Evolutionary conservation across 2,113 vertebrate species (phyloP), one percentile per base, ranked within the genome.

Genomic region (Columba livia): DNA sequence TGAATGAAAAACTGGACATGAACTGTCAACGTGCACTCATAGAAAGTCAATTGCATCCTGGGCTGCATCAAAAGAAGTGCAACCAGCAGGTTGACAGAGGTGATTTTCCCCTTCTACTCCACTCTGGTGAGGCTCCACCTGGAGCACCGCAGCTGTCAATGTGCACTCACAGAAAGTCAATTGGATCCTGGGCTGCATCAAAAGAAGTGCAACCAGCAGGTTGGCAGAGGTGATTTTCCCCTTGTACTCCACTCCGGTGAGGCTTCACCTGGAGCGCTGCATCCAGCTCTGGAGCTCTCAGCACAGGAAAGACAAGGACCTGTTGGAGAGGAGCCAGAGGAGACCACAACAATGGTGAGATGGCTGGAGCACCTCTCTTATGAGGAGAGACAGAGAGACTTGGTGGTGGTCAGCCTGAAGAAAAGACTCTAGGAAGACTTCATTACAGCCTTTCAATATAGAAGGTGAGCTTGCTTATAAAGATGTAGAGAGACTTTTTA

Each of bases 231-330:
- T 7, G 53, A 32, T 72, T 79, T 29, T 79, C 2, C 29, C 21
- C 4, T 12, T 70, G 23, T 1, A 0, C 14, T 70, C 26, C 1
- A 0, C 14, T 79, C 23, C 64, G 3, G 8, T n/a, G 53, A 58
- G 6, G 62, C 7, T 12, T 17, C 18, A 32, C 25, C 38, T 74
- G 40, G 11, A 79, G 40, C 21, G 19, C 24, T 56, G 50, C 0
- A 0, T 58, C 23, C 44, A 54, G 36, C 54, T 34, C 32, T 66
- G 12, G 9, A 2, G 17, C 5, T 13, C 18, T 3, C 40, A 48
- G 2, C 6, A 15, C 11, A 44, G 4, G 13, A 50, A 38, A 18
- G 42, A 58, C 48, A 24, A 15, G 4, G 16, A 54, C 2, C 5
- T 44, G 38, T 44, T 80, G 25, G 13, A 73, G 10, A 0, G 0